Evolutionary conservation across 1,140 invertebrate species (phyloP).

Genomic region (Megalopta genalis): DNA sequence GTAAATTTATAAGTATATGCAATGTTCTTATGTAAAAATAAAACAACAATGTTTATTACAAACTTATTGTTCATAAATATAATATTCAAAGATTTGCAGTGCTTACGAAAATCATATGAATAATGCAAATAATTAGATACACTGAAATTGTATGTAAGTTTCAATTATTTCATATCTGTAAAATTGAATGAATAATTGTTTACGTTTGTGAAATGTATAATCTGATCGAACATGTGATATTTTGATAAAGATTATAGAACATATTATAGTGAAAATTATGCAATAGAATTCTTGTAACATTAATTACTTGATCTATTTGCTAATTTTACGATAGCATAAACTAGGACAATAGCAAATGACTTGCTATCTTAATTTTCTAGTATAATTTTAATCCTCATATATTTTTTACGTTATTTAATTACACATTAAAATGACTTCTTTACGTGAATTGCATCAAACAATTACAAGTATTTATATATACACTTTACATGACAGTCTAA

Average conservation of each 20-base stretch:
- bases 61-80: background rate
- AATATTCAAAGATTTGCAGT: too few species aligned
- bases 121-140: background rate
- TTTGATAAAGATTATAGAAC: background rate
- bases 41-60: background rate
- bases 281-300: slow-evolving; percentile 8
- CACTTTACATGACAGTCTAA: background rate
- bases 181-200: background rate
- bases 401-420: slow-evolving; percentile 43
- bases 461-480: background rate
- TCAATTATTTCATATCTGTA: background rate
- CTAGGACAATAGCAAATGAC: slow-evolving; percentile 20
- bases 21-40: background rate
- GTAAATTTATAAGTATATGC: background rate
- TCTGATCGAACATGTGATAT: background rate
- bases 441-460: slow-evolving; percentile 39
- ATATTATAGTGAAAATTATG: background rate
- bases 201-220: background rate
- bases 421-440: slow-evolving; percentile 39
- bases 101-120: background rate
- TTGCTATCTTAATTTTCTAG: slow-evolving; percentile 4
- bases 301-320: slow-evolving; percentile 7
- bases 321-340: slow-evolving; percentile 11
- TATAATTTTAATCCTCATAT: slow-evolving; percentile 23
- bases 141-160: background rate